phyloP scores from a whole-genome alignment of 1,140 invertebrate species.

The Araneus ventricosus region DNA sequence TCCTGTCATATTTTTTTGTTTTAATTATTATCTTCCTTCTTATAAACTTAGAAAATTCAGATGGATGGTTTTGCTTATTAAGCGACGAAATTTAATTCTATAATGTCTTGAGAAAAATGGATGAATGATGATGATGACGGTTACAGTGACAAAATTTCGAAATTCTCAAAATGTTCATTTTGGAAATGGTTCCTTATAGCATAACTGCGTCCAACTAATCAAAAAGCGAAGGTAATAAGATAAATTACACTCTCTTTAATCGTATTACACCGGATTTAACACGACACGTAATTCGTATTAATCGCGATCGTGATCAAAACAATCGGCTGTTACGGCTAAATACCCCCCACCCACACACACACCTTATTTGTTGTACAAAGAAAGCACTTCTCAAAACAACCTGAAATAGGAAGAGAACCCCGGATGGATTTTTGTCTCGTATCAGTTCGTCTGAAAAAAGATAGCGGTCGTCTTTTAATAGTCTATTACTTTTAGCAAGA shows the following conservation, averaged over 20 bases:
- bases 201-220: neutral
- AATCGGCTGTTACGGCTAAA: neutral
- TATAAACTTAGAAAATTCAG: no score
- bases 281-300: neutral
- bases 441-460: neutral
- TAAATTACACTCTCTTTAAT: neutral
- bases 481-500: slow-evolving; percentile 37
- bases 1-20: no score
- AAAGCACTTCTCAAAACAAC: neutral
- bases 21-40: no score
- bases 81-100: no score
- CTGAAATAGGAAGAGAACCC: neutral
- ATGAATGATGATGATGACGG: no score
- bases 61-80: no score
- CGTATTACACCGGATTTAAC: neutral
- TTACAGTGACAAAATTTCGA: no score
- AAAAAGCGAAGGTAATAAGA: neutral
- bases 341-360: neutral
- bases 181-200: no score
- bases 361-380: neutral
- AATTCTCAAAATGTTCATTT: no score
- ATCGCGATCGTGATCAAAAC: neutral
- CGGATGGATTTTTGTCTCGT: neutral
- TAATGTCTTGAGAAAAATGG: no score
- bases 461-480: slow-evolving; percentile 38